Base-by-base conservation (phyloP, 2,113 vertebrate species). In the Micronycteris hirsuta region DNA sequence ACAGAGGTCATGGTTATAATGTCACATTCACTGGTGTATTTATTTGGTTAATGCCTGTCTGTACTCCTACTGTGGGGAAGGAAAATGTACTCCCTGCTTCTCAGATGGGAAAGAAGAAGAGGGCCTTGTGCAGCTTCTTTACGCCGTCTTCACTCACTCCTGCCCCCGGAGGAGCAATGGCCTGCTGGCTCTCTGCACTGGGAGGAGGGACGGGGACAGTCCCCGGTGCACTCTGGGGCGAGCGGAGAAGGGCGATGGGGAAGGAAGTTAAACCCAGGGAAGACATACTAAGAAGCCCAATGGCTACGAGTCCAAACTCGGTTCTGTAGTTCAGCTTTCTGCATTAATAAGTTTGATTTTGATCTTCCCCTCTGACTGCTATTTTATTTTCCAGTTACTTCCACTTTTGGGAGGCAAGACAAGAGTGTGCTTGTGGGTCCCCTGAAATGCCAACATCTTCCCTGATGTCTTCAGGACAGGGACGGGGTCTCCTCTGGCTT, bases 381-480 rank as follows among this genome's bases (percentile, higher is more conserved):
- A 33, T 56, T 61, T 74, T 63, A 73, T 26, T 91, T 80, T 82
- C 47, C 78, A 67, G 36, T 65, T 16, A 22, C 41, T 47, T 63
- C 22, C 47, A 86, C 11, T 22, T 70, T 49, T 58, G 71, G 65
- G 91, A 94, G 52, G 56, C 33, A 76, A 78, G 68, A 47, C 12
- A 41, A 68, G 33, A 47, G 15, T 56, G n/a, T 77, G 71, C 68
- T 47, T 41, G 4, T 11, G 45, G 68, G 6, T 3, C 6, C 12
- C 14, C 56, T 74, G 45, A 15, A 68, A 74, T 12, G 45, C 47
- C 89, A 78, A 5, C 4, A 33, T 38, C 26, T 65, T 65, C 45
- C 78, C 28, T 1, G 1, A 54, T 24, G 36, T 33, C 47, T 41
- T 33, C 9, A 9, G 22, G 77, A 36, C 4, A 10, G 43, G 38